Evolutionary conservation across 2,888 invertebrate genomes (phyloP), one percentile per base, ranked within the genome.

Genomic region (Pollenia griseotomentosa): DNA sequence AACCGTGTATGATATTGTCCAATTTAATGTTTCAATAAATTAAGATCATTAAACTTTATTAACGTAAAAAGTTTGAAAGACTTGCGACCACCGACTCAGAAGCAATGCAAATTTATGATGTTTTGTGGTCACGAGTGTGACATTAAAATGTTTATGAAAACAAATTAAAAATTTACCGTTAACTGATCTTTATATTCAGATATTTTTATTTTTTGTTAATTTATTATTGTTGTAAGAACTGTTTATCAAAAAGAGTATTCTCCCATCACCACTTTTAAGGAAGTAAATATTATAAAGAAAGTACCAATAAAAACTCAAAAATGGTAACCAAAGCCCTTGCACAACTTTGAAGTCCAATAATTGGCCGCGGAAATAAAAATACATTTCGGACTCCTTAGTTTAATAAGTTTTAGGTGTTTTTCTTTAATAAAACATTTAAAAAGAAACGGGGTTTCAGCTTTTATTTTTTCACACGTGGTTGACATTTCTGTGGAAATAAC

Each of bases 181-280:
- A 57, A 33, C 57, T 57, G 57, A 57, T 57, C 57, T 57, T 57
- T 57, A 33, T 57, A 57, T 57, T 57, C 6, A 51, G 51, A 16
- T 53, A 6, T 59, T 12, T 33, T 33, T 33, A 33, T 33, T 33
- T 33, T 33, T 65, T 65, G 16, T 65, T 65, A 65, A 65, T 65
- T 65, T 65, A 65, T 44, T 65, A 44, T 65, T 65, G 44, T 65
- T 65, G 65, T 65, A 65, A 65, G 14, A 65, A 65, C n/a, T 65
- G 42, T 61, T 61, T 61, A 61, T 61, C 40, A 61, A 61, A 40
- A 19, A 14, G 40, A 61, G 59, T 61, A n/a, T 65, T 65, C 65
- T 65, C 44, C 33, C 65, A 65, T 65, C 65, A 65, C 65, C 65
- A 65, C 44, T 65, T 6, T 44, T 65, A 65, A 65, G 5, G 42